Evolutionary conservation across 2,888 invertebrate genomes (phyloP).

Genomic region (Nipponacmea schrenckii): DNA sequence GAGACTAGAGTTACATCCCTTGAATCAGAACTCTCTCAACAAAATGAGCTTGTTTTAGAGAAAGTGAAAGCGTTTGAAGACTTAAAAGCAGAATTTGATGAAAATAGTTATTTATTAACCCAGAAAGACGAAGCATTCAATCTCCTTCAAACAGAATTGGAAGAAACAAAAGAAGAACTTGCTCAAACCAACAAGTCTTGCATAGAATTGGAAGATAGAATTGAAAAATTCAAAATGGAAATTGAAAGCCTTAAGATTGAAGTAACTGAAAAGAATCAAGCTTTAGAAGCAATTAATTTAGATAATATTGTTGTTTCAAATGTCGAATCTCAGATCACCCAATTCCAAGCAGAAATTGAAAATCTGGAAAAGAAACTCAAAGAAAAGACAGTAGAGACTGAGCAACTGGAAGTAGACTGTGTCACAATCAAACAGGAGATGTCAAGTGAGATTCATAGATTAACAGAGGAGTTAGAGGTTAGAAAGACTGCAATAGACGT

Average conservation of each 20-base stretch:
- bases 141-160: background rate
- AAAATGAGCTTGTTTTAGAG: background rate
- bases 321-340: background rate
- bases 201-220: background rate
- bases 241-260: background rate
- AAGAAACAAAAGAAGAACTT: background rate
- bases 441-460: too few relatives aligned
- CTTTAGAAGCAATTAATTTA: background rate
- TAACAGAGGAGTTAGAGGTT: too few relatives aligned
- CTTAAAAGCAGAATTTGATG: background rate
- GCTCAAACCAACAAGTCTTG: background rate
- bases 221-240: background rate
- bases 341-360: background rate
- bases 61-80: background rate
- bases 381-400: background rate
- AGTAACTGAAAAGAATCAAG: background rate
- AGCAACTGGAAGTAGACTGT: conserved; percentile 1
- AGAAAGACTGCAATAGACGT: too few relatives aligned
- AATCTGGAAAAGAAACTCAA: conserved; percentile 5
- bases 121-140: background rate
- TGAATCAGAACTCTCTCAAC: conserved; percentile 11
- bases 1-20: background rate
- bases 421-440: conserved; percentile 3
- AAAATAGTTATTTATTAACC: background rate
- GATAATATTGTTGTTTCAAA: background rate